Evolutionary conservation across 2,888 invertebrate species (phyloP).

Genomic region (Eilema sororculum): DNA sequence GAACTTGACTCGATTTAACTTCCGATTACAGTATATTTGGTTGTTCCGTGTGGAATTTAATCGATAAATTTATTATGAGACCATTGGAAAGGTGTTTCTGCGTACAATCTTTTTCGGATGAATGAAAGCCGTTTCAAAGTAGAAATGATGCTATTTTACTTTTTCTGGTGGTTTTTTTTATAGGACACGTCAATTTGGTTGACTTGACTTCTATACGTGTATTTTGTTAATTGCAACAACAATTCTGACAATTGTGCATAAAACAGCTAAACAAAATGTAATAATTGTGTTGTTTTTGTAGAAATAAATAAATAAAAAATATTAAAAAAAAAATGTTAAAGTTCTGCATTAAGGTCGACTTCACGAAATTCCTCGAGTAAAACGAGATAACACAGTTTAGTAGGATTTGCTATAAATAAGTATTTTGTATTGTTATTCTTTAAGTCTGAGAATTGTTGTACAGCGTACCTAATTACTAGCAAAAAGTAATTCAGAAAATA

Average conservation of each 20-base stretch:
- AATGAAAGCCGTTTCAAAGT: constrained; percentile 11
- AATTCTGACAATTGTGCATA: too few relatives aligned
- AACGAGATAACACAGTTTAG: not conserved
- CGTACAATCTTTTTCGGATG: constrained; percentile 8
- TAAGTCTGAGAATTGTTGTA: too few relatives aligned
- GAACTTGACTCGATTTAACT: constrained; percentile 26
- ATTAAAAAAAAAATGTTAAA: too few relatives aligned
- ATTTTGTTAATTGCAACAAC: not conserved
- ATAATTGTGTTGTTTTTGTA: too few relatives aligned
- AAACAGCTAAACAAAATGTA: too few relatives aligned
- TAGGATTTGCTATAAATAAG: not conserved
- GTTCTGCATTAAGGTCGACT: too few relatives aligned
- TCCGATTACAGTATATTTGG: constrained; percentile 18
- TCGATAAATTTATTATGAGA: constrained; percentile 22
- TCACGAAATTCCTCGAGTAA: not conserved
- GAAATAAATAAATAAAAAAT: too few relatives aligned
- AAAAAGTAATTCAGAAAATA: not conserved
- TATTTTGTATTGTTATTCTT: too few relatives aligned
- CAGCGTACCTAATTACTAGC: too few relatives aligned
- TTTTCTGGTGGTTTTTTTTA: too few relatives aligned
- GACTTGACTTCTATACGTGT: too few relatives aligned
- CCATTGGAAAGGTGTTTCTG: constrained; percentile 27
- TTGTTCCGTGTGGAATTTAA: constrained; percentile 20
- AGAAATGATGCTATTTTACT: not conserved
- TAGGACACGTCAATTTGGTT: too few relatives aligned